A percentile compares a stretch with the other conserved stretches of the same genome.
phyloP scores from a whole-genome alignment of 2,113 vertebrate species.

The Tupaia chinensis region DNA sequence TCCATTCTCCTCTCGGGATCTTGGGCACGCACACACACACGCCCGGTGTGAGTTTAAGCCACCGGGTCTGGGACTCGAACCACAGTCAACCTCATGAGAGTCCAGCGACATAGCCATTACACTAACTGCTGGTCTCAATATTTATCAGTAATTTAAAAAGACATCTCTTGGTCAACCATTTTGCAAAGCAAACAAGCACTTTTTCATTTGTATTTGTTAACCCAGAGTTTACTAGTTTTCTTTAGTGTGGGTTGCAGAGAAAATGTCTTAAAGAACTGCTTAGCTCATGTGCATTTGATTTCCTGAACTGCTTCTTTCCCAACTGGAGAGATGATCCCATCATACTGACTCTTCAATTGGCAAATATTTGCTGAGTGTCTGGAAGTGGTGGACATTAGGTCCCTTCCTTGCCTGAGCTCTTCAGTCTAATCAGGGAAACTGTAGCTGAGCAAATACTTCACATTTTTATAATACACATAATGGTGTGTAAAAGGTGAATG shows the following conservation, averaged over 20 bases:
- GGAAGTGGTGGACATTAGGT: conserved; percentile 21
- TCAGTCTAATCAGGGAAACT: conserved; percentile 12
- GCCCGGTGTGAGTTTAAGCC: too few relatives aligned
- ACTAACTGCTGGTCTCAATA: neutral
- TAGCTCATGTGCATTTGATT: conserved; percentile 24
- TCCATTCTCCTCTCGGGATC: too few relatives aligned
- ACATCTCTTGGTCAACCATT: neutral
- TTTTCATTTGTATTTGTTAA: conserved; percentile 44
- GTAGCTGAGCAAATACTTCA: conserved; percentile 17
- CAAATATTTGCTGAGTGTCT: conserved; percentile 57
- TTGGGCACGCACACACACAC: too few relatives aligned
- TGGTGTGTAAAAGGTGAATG: neutral
- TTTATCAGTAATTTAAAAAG: conserved; percentile 43
- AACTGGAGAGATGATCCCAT: conserved; percentile 45
- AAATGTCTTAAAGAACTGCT: conserved; percentile 23
- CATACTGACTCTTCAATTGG: conserved; percentile 45
- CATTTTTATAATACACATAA: conserved; percentile 34
- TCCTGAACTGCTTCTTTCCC: conserved; percentile 38
- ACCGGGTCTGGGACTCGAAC: too few relatives aligned
- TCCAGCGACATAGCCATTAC: too few relatives aligned
- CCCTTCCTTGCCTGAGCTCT: neutral
- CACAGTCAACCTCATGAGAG: too few relatives aligned
- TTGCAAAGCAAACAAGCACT: conserved; percentile 4
- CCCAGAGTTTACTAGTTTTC: conserved; percentile 11
- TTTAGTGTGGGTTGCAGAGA: neutral